A percentile compares a stretch with the other conserved stretches of the same genome.
phyloP scores from a whole-genome alignment of 2,888 invertebrate genomes.

The Syrista parreyssii region DNA sequence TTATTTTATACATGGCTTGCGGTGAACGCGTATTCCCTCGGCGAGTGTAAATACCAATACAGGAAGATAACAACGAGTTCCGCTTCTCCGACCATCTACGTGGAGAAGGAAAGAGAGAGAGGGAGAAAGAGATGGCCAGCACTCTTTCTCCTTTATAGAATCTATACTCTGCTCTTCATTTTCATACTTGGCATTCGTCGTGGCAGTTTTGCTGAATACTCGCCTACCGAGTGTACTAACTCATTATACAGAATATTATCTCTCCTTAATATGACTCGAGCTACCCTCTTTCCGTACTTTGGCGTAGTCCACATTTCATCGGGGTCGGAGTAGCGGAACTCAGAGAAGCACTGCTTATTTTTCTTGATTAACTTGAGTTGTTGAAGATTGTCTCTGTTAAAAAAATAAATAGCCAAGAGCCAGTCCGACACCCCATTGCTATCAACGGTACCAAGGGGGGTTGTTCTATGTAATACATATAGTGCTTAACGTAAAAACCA shows the following conservation, averaged over 20 bases:
- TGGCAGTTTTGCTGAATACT: not conserved
- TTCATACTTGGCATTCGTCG: not conserved
- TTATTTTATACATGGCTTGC: conserved; percentile 18
- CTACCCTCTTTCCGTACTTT: conserved; percentile 17
- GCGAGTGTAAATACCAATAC: conserved; percentile 39
- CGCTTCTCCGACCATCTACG: not conserved
- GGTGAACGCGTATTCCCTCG: conserved; percentile 22
- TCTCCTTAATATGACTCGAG: conserved; percentile 30
- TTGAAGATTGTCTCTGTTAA: conserved; percentile 21
- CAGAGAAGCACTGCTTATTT: conserved; percentile 34
- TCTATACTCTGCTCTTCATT: not conserved
- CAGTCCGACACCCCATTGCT: not conserved
- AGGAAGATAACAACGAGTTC: conserved; percentile 24
- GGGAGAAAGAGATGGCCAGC: conserved; percentile 7
- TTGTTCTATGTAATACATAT: not conserved
- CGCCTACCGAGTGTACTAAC: conserved; percentile 21
- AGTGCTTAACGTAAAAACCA: not conserved
- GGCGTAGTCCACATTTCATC: conserved; percentile 5
- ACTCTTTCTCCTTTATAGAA: not conserved
- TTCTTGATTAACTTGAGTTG: conserved; percentile 38
- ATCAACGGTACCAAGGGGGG: not conserved
- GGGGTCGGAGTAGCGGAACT: conserved; percentile 6
- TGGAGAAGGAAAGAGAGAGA: not conserved
- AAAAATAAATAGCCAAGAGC: conserved; percentile 11
- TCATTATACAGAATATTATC: conserved; percentile 38